Base-by-base conservation (phyloP, 2,113 vertebrate species). In the Epinephelus fuscoguttatus region DNA sequence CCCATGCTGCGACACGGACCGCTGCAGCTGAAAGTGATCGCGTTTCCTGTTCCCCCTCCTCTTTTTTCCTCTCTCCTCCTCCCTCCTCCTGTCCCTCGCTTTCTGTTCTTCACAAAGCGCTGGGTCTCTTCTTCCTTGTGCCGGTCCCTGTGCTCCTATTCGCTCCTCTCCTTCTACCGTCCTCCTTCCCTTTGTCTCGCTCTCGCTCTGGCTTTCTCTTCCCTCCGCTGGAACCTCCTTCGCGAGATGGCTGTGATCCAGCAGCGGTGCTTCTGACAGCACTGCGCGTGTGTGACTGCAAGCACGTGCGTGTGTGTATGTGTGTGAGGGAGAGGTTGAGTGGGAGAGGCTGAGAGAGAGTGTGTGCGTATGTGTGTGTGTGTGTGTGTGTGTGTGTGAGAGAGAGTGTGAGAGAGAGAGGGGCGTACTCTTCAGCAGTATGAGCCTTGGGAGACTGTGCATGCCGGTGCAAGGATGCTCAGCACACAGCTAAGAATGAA, bases 1-100 rank as follows among this genome's bases (percentile, higher is more conserved):
- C 95, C 96, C 96, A 96, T 96, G 93, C 93, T 96, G 95, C 94
- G 91, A 91, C 93, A 92, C 92, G 84, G 92, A 93, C 91, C 90
- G 93, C 93, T 94, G 90, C 87, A 91, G 92, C 92, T 90, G 90
- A 92, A 91, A 94, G 93, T 94, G 91, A 95, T 93, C 90, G 91
- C 89, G 92, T 92, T 95, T 94, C 94, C 94, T 94, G 88, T 91
- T 94, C 89, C 89, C 88, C 92, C 93, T 91, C 89, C 88, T 89
- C 89, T 91, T 89, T 90, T 86, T 90, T 75, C 37, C 71, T 88
- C 77, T 83, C 83, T 91, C 89, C 86, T 84, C 87, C 89, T 90
- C 88, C 88, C 86, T 88, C 90, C 86, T 92, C 84, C 84, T 70
- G 70, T 83, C 78, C 73, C 87, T 88, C 15, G 80, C 80, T 78